Percentiles rank a stretch among this genome's conserved stretches.
Conservation (phyloP, 2,888 invertebrate species). For the Sthenelais limicola region DNA sequence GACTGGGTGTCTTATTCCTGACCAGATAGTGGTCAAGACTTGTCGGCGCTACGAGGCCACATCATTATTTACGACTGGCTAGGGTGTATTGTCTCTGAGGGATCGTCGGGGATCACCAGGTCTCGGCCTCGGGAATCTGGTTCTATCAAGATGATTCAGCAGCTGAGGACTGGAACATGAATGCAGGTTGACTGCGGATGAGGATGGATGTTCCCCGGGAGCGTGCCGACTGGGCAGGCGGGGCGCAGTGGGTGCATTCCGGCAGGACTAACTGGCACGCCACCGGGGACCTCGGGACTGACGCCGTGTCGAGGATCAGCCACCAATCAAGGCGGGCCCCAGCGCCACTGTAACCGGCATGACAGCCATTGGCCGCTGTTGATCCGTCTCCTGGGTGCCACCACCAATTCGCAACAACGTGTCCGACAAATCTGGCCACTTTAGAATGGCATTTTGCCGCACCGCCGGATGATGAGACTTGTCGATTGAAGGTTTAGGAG, state of each 20-base stretch:
- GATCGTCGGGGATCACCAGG: not conserved
- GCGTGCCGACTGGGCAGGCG: not conserved
- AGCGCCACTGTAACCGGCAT: not conserved
- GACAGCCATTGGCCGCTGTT: not conserved
- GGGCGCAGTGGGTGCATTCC: not conserved
- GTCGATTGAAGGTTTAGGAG: conserved; percentile 21
- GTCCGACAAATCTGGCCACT: conserved; percentile 37
- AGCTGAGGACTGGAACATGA: not conserved
- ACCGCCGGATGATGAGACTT: too few species aligned
- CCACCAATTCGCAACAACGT: conserved; percentile 11
- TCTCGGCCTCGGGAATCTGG: not conserved
- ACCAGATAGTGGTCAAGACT: too few species aligned
- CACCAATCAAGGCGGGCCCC: not conserved
- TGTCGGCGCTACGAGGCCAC: too few species aligned
- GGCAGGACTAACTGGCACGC: not conserved
- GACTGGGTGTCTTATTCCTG: too few species aligned
- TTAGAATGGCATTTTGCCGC: too few species aligned
- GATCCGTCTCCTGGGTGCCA: conserved; percentile 15
- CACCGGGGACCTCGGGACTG: not conserved
- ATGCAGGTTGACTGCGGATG: not conserved
- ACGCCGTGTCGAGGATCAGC: not conserved
- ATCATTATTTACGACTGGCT: too few species aligned
- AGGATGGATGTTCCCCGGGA: conserved; percentile 37
- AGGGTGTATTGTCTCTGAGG: too few species aligned
- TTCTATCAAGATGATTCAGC: not conserved